Evolutionary conservation across 1,140 invertebrate species (phyloP).

Genomic region (Apis dorsata): DNA sequence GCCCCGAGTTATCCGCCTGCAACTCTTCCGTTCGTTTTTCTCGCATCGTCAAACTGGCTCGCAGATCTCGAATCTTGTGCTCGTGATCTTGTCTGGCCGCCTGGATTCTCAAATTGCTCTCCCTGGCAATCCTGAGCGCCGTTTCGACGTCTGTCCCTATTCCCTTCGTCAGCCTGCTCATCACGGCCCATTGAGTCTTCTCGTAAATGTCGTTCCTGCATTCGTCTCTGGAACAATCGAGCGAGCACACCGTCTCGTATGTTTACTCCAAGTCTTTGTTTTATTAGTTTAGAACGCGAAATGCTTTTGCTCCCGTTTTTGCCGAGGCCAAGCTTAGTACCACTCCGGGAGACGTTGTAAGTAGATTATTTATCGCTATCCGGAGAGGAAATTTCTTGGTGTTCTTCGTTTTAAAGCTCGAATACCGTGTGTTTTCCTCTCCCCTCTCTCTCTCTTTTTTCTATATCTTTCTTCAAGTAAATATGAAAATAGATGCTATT

Average conservation of each 20-base stretch:
- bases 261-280: neutral
- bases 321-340: neutral
- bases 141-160: constrained; percentile 52
- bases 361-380: neutral
- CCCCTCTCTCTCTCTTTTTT: neutral
- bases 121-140: constrained; percentile 30
- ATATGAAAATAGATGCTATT: neutral
- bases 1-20: neutral
- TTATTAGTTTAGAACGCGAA: neutral
- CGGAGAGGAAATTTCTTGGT: neutral
- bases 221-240: constrained; percentile 48
- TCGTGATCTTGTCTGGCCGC: constrained; percentile 32
- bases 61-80: constrained; percentile 17
- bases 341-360: neutral
- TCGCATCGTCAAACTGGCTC: constrained; percentile 17
- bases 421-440: too few species aligned
- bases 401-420: neutral
- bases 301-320: neutral
- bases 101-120: constrained; percentile 35
- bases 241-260: neutral
- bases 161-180: constrained; percentile 54
- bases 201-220: constrained; percentile 60
- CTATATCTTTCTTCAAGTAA: neutral
- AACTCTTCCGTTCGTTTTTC: constrained; percentile 17
- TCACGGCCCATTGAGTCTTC: constrained; percentile 65